These are phyloP conservation scores for Aleiodes leptofemur DNA, from an alignment of 2,888 invertebrate species.

Conservation along the genomic window DNA sequence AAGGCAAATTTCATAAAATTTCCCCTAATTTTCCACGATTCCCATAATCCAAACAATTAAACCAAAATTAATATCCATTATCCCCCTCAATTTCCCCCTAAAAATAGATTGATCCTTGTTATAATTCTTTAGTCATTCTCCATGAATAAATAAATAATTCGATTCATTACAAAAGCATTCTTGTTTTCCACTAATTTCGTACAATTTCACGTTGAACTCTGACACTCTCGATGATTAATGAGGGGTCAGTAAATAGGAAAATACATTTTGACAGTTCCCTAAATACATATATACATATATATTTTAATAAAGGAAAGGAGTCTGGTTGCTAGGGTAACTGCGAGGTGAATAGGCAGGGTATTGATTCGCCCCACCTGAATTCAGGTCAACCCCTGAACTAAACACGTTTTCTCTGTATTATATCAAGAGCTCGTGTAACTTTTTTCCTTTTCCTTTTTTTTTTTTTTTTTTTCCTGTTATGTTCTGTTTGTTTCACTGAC, in stretches of 20 bases:
- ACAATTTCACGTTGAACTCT: not conserved
- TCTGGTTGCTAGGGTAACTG: conserved; percentile 73
- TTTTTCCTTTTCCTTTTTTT: conserved; percentile 10
- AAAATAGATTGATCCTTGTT: not conserved
- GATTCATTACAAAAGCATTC: conserved; percentile 1
- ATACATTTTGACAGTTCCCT: conserved; percentile 1
- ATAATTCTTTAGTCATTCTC: not conserved
- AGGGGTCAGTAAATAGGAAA: conserved; percentile 1
- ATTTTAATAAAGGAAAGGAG: conserved; percentile 72
- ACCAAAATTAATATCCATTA: too few species aligned
- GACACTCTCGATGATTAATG: conserved; percentile 1
- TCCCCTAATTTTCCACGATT: too few species aligned
- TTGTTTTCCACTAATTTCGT: not conserved
- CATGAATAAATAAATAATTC: conserved; percentile 26
- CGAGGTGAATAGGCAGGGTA: conserved; percentile 73
- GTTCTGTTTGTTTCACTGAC: conserved; percentile 12
- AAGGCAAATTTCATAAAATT: too few species aligned
- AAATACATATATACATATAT: conserved; percentile 2
- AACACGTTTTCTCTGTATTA: conserved; percentile 69
- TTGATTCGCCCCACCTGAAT: conserved; percentile 75
- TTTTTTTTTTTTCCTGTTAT: too few species aligned
- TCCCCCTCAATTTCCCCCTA: too few species aligned
- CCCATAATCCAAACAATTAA: too few species aligned
- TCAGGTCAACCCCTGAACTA: conserved; percentile 75
- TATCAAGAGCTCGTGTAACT: conserved; percentile 7